phyloP scores from a whole-genome alignment of 2,888 invertebrate genomes.

The Gymnosoma rotundatum region DNA sequence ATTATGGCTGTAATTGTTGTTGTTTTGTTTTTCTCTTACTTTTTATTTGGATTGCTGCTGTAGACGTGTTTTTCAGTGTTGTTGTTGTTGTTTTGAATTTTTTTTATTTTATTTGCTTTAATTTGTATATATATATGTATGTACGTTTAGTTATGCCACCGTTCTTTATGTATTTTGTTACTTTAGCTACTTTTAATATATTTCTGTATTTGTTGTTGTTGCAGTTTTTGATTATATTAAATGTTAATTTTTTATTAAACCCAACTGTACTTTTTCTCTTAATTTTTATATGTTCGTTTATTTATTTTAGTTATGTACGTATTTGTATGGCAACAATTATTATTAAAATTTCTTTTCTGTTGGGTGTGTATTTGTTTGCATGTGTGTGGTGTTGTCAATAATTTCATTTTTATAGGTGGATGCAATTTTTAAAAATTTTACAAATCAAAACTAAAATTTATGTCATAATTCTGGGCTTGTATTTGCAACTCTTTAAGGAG shows the following conservation, averaged over 20 bases:
- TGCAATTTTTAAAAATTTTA: too few species aligned
- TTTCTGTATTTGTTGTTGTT: conserved; percentile 21
- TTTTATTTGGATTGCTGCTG: conserved; percentile 3
- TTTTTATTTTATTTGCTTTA: conserved; percentile 2
- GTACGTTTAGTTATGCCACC: background rate
- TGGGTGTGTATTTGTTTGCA: too few species aligned
- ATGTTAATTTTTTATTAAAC: conserved; percentile 61
- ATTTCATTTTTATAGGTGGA: too few species aligned
- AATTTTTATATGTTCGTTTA: conserved; percentile 15
- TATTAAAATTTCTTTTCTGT: background rate
- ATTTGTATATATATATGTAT: background rate
- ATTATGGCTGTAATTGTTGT: conserved; percentile 37
- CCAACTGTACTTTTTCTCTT: conserved; percentile 65
- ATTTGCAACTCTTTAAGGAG: too few species aligned
- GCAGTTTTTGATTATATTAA: conserved; percentile 59
- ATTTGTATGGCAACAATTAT: conserved; percentile 3
- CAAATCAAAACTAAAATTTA: too few species aligned
- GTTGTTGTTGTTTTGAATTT: conserved; percentile 9
- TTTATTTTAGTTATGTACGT: conserved; percentile 17
- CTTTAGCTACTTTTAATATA: conserved; percentile 35
- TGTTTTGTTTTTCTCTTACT: conserved; percentile 11
- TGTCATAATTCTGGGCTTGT: too few species aligned
- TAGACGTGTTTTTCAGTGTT: background rate
- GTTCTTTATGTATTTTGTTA: conserved; percentile 25
- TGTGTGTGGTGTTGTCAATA: too few species aligned